Conservation (phyloP, 2,113 vertebrate species). For the Sorex araneus region DNA sequence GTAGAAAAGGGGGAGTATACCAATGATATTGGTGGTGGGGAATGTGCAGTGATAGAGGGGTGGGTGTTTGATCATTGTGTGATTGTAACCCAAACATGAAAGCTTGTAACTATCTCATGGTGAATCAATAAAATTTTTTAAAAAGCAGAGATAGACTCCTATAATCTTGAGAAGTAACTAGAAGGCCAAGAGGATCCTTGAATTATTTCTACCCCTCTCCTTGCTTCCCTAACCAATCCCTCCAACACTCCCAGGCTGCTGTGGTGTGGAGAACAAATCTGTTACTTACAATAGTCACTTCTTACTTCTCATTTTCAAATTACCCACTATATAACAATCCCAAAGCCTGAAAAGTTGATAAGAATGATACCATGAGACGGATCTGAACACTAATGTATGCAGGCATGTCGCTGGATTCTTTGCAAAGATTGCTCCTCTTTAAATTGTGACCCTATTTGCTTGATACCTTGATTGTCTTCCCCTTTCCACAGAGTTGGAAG, state of each 20-base stretch:
- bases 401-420: background rate
- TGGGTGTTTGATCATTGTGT: too few species aligned
- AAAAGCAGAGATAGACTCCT: background rate
- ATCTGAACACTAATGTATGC: background rate
- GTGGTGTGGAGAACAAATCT: background rate
- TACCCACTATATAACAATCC: background rate
- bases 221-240: background rate
- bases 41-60: too few species aligned
- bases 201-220: background rate
- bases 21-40: too few species aligned
- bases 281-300: background rate
- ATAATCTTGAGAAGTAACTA: background rate
- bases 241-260: background rate
- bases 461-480: background rate
- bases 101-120: too few species aligned
- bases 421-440: background rate
- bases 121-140: too few species aligned
- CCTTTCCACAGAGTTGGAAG: slow-evolving; percentile 15
- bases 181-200: background rate
- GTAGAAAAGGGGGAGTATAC: too few species aligned
- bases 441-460: background rate
- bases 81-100: too few species aligned
- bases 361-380: background rate
- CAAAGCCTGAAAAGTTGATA: background rate
- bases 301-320: slow-evolving; percentile 37